Conservation (phyloP, 2,113 vertebrate species). For the Melanerpes formicivorus region DNA sequence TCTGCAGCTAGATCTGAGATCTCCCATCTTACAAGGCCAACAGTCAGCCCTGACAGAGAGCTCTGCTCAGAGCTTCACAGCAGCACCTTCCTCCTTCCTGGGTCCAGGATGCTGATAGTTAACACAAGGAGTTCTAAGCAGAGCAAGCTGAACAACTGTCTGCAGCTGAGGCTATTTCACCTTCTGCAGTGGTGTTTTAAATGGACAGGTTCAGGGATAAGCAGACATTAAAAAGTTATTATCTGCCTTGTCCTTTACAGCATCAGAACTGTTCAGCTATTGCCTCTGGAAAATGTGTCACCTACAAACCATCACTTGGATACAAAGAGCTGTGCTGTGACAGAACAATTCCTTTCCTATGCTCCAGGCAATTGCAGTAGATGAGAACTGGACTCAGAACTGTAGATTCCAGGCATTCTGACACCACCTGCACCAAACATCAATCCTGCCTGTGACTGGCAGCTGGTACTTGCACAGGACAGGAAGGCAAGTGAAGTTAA, state of each 20-base stretch:
- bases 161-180: background rate
- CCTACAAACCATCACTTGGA: background rate
- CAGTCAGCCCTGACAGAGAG: background rate
- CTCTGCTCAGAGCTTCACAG: background rate
- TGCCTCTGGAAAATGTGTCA: background rate
- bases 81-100: background rate
- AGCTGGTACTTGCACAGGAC: background rate
- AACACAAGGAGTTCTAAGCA: rapidly evolving
- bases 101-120: background rate
- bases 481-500: background rate
- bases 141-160: background rate
- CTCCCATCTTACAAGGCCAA: background rate
- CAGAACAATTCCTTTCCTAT: background rate
- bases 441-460: background rate
- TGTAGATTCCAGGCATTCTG: background rate
- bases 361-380: background rate
- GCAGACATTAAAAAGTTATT: background rate
- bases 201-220: background rate
- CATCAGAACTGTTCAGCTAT: background rate
- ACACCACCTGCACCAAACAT: background rate
- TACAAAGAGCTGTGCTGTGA: background rate
- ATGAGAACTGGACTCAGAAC: background rate
- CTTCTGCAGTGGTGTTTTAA: background rate
- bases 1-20: background rate
- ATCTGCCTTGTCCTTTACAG: background rate